These are phyloP conservation scores for Pocillopora verrucosa DNA, from an alignment of 64 coral and sea anemone species.

Conservation along the genomic window DNA sequence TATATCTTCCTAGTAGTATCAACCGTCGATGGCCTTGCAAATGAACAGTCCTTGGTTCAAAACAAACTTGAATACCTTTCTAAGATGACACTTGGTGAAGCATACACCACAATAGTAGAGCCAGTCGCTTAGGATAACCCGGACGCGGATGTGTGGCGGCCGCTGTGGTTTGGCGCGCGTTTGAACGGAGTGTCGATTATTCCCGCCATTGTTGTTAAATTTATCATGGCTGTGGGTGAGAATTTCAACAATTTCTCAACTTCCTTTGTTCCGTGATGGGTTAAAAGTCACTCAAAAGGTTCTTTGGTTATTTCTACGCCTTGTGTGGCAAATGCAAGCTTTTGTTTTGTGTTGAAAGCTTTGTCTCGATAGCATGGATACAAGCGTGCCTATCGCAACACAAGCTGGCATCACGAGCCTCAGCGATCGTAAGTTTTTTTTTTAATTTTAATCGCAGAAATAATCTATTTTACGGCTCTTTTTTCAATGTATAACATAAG, in stretches of 20 bases:
- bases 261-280: background rate
- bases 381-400: constrained; percentile 93
- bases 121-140: constrained; percentile 50
- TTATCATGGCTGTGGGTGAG: constrained; percentile 69
- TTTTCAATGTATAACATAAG: background rate
- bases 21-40: too few species aligned
- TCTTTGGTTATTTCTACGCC: background rate
- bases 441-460: background rate
- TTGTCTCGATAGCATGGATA: constrained; percentile 70
- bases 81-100: background rate
- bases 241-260: constrained; percentile 48
- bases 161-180: constrained; percentile 91
- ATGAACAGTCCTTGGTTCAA: too few species aligned
- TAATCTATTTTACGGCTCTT: background rate
- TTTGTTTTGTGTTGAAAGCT: background rate
- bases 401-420: constrained; percentile 83
- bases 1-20: too few species aligned
- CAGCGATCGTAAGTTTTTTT: constrained; percentile 95
- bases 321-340: background rate
- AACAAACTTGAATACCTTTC: too few species aligned
- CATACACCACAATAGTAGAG: background rate
- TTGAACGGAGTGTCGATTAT: constrained; percentile 72
- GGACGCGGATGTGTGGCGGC: constrained; percentile 79
- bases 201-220: constrained; percentile 89
- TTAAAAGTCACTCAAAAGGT: background rate